Conservation (phyloP, 1,140 invertebrate genomes). For the Halictus rubicundus region DNA sequence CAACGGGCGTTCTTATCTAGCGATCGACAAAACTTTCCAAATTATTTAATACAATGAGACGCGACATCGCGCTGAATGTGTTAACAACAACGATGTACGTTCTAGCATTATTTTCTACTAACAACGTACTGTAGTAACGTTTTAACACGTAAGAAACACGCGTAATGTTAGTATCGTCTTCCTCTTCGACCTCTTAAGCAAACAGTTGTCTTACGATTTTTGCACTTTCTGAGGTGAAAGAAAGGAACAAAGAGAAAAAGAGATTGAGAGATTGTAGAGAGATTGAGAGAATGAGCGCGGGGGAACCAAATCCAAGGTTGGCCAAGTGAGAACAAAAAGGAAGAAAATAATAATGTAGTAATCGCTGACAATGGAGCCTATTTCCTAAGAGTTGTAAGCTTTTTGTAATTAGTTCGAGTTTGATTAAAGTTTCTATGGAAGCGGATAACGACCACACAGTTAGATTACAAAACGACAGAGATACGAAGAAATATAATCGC, state of each 20-base stretch:
- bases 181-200: constrained; percentile 63
- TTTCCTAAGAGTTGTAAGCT: constrained; percentile 66
- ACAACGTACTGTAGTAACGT: constrained; percentile 33
- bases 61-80: background rate
- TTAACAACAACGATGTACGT: constrained; percentile 21
- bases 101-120: constrained; percentile 52
- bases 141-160: constrained; percentile 31
- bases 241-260: background rate
- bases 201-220: constrained; percentile 53
- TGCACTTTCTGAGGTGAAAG: constrained; percentile 26
- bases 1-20: no score
- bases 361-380: constrained; percentile 56
- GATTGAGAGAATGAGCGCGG: background rate
- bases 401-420: constrained; percentile 68
- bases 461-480: background rate
- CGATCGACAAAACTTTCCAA: no score
- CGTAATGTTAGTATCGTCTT: constrained; percentile 59
- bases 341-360: constrained; percentile 17
- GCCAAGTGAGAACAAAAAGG: constrained; percentile 50
- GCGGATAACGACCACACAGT: constrained; percentile 23
- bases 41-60: no score
- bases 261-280: background rate
- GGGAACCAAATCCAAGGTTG: constrained; percentile 54
- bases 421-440: constrained; percentile 58
- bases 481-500: background rate